Percentiles rank a stretch among this genome's conserved stretches.
Conservation (phyloP, 2,888 invertebrate species). For the Apamea monoglypha region DNA sequence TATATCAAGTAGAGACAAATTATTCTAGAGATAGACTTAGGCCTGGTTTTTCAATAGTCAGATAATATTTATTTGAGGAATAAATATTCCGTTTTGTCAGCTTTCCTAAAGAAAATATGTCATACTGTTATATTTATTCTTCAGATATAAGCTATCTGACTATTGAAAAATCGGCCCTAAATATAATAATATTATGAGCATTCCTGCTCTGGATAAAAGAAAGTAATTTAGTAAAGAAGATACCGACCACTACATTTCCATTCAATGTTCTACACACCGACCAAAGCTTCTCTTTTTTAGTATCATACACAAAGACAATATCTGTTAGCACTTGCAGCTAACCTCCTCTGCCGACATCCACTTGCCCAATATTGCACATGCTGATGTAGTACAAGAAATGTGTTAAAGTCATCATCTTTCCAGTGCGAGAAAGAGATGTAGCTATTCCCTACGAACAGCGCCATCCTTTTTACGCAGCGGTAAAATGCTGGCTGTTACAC, state of each 20-base stretch:
- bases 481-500: background rate
- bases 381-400: background rate
- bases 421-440: background rate
- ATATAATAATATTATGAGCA: constrained; percentile 11
- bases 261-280: constrained; percentile 23
- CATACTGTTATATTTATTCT: no score
- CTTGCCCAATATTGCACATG: background rate
- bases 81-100: no score
- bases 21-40: background rate
- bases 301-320: constrained; percentile 11
- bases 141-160: no score
- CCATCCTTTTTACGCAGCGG: background rate
- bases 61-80: no score
- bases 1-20: background rate
- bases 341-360: background rate
- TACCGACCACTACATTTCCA: constrained; percentile 16
- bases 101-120: no score
- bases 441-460: background rate
- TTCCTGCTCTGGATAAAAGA: background rate
- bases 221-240: background rate
- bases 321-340: constrained; percentile 12
- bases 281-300: constrained; percentile 12
- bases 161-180: no score
- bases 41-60: no score
- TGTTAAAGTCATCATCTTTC: background rate